Conservation (phyloP, 2,888 invertebrate genomes). For the Campoplex capitator region DNA sequence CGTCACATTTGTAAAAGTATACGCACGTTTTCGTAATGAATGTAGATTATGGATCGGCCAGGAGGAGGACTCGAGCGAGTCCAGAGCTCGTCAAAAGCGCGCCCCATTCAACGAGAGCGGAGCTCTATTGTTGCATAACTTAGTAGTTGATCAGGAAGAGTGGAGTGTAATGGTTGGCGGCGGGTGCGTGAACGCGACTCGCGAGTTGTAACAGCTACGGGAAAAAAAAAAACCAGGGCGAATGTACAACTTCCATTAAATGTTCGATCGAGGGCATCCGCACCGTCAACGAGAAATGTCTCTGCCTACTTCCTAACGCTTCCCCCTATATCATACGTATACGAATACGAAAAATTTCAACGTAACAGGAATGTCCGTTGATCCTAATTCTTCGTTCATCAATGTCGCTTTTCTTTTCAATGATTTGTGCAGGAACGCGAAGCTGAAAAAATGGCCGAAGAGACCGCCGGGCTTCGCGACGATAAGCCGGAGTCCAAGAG, state of each 20-base stretch:
- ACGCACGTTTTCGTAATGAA: constrained; percentile 47
- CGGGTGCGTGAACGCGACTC: constrained; percentile 36
- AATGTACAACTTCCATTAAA: constrained; percentile 55
- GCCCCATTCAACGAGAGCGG: constrained; percentile 39
- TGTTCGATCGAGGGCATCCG: constrained; percentile 39
- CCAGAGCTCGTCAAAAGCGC: constrained; percentile 38
- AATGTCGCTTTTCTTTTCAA: constrained; percentile 19
- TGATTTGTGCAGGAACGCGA: constrained; percentile 78
- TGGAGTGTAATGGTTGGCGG: constrained; percentile 76
- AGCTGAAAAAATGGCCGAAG: constrained; percentile 81
- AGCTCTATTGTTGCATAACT: constrained; percentile 81
- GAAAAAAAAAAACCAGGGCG: neutral
- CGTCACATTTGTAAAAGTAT: neutral
- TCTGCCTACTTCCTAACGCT: neutral
- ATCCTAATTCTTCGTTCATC: neutral
- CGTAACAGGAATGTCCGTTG: too few species aligned
- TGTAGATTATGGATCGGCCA: constrained; percentile 74
- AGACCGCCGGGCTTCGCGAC: constrained; percentile 78
- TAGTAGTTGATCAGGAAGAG: constrained; percentile 80
- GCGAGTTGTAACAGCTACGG: constrained; percentile 50
- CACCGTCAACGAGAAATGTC: constrained; percentile 37
- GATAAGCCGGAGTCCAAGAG: constrained; percentile 80
- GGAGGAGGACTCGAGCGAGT: constrained; percentile 32
- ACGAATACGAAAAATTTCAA: neutral
- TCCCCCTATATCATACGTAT: neutral